Evolutionary conservation across 2,113 vertebrate genomes (phyloP).

Genomic region (Cinclus mexicanus): DNA sequence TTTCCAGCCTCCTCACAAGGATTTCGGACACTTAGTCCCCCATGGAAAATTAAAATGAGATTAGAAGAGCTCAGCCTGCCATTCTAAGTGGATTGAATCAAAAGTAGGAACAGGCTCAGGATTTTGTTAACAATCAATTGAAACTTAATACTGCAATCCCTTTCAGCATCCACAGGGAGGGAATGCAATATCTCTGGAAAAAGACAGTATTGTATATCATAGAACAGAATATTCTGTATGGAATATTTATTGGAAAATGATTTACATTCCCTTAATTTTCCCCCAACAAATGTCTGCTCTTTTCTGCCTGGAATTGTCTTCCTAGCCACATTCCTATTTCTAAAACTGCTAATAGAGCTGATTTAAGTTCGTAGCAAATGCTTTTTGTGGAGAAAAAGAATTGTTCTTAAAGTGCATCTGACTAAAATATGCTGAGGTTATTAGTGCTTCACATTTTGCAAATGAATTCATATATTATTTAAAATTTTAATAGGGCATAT

Average conservation of each 20-base stretch:
- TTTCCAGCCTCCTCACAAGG: background rate
- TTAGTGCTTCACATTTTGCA: constrained; percentile 32
- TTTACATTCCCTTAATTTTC: constrained; percentile 50
- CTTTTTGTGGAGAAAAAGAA: background rate
- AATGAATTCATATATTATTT: constrained; percentile 51
- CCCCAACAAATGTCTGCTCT: constrained; percentile 1
- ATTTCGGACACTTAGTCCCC: constrained; percentile 38
- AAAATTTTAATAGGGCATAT: constrained; percentile 47
- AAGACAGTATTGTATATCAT: constrained; percentile 36
- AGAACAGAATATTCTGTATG: constrained; percentile 37
- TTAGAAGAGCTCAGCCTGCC: constrained; percentile 52
- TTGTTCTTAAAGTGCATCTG: constrained; percentile 33
- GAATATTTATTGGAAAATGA: constrained; percentile 59
- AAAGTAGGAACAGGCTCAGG: constrained; percentile 31
- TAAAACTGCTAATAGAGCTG: constrained; percentile 26
- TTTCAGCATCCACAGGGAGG: constrained; percentile 50
- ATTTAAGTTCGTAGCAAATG: constrained; percentile 8
- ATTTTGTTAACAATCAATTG: constrained; percentile 59
- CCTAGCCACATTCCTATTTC: background rate
- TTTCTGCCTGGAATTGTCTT: constrained; percentile 22
- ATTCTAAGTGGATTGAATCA: constrained; percentile 63
- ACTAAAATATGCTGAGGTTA: constrained; percentile 27
- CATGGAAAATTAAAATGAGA: constrained; percentile 63
- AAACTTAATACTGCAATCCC: constrained; percentile 42
- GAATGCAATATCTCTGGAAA: constrained; percentile 53